Evolutionary conservation across 2,888 invertebrate genomes (phyloP).

Genomic region (Volucella inanis): DNA sequence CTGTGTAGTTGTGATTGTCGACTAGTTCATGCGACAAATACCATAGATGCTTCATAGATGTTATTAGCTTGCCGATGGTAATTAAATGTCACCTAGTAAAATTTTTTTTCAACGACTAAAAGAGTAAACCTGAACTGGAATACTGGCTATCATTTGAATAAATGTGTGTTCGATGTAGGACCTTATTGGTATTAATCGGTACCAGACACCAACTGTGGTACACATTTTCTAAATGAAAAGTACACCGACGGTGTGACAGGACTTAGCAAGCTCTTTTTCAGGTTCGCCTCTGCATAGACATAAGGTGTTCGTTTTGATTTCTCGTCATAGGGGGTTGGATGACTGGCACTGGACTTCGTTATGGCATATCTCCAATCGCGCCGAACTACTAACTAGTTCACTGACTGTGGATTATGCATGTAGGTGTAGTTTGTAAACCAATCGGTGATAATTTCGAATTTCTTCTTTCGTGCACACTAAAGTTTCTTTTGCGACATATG

Average conservation of each 20-base stretch:
- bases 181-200: slow-evolving; percentile 29
- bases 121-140: slow-evolving; percentile 20
- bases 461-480: slow-evolving; percentile 16
- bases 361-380: slow-evolving; percentile 5
- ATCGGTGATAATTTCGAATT: slow-evolving; percentile 36
- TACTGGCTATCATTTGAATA: slow-evolving; percentile 41
- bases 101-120: slow-evolving; percentile 11
- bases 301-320: slow-evolving; percentile 23
- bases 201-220: slow-evolving; percentile 50
- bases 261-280: not conserved
- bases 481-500: slow-evolving; percentile 52
- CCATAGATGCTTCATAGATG: slow-evolving; percentile 40
- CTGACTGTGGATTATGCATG: slow-evolving; percentile 38
- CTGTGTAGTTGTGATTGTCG: slow-evolving; percentile 1
- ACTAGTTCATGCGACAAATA: slow-evolving; percentile 51
- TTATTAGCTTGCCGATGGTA: slow-evolving; percentile 54
- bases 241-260: slow-evolving; percentile 20
- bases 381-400: slow-evolving; percentile 42
- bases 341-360: slow-evolving; percentile 25
- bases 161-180: slow-evolving; percentile 9
- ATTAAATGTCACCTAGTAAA: slow-evolving; percentile 70
- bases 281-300: slow-evolving; percentile 5
- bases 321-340: slow-evolving; percentile 32
- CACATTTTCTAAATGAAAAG: slow-evolving; percentile 27
- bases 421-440: slow-evolving; percentile 24